Conservation (phyloP, 2,888 invertebrate genomes). For the Aphodius sticticus region DNA sequence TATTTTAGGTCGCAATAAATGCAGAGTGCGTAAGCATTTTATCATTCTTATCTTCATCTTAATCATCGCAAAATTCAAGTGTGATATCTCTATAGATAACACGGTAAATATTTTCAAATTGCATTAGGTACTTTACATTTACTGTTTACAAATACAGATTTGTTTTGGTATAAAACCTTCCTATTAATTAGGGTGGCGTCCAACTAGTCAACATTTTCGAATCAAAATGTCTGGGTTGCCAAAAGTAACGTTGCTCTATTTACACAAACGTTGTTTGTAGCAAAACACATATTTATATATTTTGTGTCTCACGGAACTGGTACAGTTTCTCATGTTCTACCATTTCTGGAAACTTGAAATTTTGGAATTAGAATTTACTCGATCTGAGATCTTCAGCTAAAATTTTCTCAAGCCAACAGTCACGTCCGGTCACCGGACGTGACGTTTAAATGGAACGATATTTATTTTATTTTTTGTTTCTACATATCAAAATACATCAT, state of each 20-base stretch:
- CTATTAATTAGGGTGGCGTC: not conserved
- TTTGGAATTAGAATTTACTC: too few relatives aligned
- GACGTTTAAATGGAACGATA: too few relatives aligned
- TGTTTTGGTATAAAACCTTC: not conserved
- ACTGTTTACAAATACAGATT: not conserved
- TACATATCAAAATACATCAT: too few relatives aligned
- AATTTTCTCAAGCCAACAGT: too few relatives aligned
- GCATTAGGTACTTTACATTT: not conserved
- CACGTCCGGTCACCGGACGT: too few relatives aligned
- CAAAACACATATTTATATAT: too few relatives aligned
- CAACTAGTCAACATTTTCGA: not conserved
- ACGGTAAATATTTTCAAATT: not conserved
- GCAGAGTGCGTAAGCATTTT: not conserved
- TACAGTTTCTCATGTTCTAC: too few relatives aligned
- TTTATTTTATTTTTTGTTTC: too few relatives aligned
- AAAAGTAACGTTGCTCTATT: too few relatives aligned
- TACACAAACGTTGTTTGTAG: conserved; percentile 10
- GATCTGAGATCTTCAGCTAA: too few relatives aligned
- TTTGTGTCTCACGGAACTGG: too few relatives aligned
- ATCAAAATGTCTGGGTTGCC: not conserved
- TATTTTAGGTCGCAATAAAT: not conserved
- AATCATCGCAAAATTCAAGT: not conserved
- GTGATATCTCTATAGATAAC: not conserved
- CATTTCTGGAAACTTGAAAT: too few relatives aligned
- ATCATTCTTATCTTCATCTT: not conserved